Evolutionary conservation across 1,140 invertebrate genomes (phyloP).

Genomic region (Pogonomyrmex californicus): DNA sequence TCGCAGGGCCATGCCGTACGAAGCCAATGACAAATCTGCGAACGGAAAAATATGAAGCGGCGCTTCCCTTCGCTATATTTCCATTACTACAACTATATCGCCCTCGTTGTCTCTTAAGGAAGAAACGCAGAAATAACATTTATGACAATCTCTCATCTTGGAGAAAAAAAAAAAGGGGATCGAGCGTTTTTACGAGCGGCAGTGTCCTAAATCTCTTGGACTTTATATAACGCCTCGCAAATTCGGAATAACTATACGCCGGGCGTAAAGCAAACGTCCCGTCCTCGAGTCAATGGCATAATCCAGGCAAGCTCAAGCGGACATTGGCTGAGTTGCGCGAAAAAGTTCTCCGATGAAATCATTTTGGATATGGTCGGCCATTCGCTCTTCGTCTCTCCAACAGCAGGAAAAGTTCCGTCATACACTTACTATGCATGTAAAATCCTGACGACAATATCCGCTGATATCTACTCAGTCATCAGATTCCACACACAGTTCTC

Average conservation of each 20-base stretch:
- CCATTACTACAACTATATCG: slow-evolving; percentile 16
- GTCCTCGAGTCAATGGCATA: slow-evolving; percentile 45
- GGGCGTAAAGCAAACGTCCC: slow-evolving; percentile 11
- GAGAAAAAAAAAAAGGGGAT: slow-evolving; percentile 9
- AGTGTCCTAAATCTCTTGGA: slow-evolving; percentile 19
- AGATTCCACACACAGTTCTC: neutral
- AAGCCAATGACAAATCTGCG: slow-evolving; percentile 71
- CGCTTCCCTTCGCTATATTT: slow-evolving; percentile 18
- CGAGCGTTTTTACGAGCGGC: slow-evolving; percentile 68
- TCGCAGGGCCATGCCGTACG: slow-evolving; percentile 21
- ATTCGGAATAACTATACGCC: slow-evolving; percentile 46
- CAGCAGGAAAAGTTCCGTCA: neutral
- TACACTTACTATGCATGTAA: neutral
- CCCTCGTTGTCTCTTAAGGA: slow-evolving; percentile 21
- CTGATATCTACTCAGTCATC: neutral
- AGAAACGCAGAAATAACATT: slow-evolving; percentile 54
- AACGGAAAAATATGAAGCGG: slow-evolving; percentile 67
- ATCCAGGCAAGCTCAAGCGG: slow-evolving; percentile 29
- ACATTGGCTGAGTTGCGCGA: neutral
- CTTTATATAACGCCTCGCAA: slow-evolving; percentile 40
- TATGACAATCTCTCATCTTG: slow-evolving; percentile 7
- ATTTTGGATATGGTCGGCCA: neutral
- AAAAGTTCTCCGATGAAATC: slow-evolving; percentile 46
- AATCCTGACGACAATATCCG: neutral
- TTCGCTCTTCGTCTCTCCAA: neutral